Evolutionary conservation across 2,797 vertebrate species (phyloP), one percentile per base, ranked within the genome.

Genomic region (Platalea minor): DNA sequence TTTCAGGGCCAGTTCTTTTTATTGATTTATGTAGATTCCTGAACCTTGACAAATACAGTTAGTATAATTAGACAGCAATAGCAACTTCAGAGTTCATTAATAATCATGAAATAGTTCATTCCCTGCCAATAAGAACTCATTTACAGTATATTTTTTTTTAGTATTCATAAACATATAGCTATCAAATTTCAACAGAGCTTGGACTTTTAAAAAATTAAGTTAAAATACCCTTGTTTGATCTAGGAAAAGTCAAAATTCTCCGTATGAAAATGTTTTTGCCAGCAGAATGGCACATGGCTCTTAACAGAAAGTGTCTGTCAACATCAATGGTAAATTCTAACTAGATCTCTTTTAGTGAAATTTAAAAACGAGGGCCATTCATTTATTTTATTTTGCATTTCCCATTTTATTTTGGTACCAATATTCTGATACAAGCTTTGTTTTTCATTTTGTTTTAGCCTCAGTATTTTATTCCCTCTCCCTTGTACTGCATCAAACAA

Each of bases 61-160:
- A 87, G 74, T 81, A 63, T 93, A 92, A 95, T 91, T 86, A 93
- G 93, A 85, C 75, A 95, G 87, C 68, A 94, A 72, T 24, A 83
- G 59, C 43, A 60, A 54, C 79, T 81, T 73, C 54, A 73, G 64
- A 90, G 63, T 74, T 96, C 80, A 68, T 95, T 90, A 96, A 84
- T 84, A 93, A 93, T 81, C 35, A 81, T 69, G 37, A 69, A 95
- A 61, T 48, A 83, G 50, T 93, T 90, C 54, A 59, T 84, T 90
- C 57, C 39, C 29, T 28, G 85, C 26, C 78, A 85, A 35, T 74
- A 79, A 64, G n/a, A 57, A 29, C 13, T 48, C 50, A 64, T 85
- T 92, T 87, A 80, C 53, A 68, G 13, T 72, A 41, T 56, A 33
- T 20, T 21, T 25, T 63, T 61, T 77, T 79, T 59, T 35, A 39